A percentile compares a stretch with the other conserved stretches of the same genome.
phyloP scores from a whole-genome alignment of 2,113 vertebrate species.

The Chamaea fasciata region DNA sequence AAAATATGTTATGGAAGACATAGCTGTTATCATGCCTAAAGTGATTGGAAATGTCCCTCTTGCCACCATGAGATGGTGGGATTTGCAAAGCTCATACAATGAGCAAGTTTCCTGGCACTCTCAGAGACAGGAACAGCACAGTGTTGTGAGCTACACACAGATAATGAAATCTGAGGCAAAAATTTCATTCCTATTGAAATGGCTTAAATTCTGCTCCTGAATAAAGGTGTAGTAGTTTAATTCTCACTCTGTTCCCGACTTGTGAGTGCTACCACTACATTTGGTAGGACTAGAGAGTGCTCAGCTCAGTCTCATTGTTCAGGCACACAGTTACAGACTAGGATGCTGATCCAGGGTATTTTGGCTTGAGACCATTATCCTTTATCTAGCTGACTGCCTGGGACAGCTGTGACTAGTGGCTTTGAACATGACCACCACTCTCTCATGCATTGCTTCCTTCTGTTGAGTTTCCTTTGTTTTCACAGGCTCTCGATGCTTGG shows the following conservation, averaged over 20 bases:
- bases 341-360: background rate
- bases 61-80: background rate
- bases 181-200: background rate
- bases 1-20: background rate
- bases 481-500: background rate
- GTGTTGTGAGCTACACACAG: background rate
- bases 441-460: constrained; percentile 13
- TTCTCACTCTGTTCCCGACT: background rate
- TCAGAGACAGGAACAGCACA: background rate
- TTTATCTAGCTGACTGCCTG: background rate
- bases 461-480: background rate
- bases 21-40: background rate
- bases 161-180: background rate
- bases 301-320: background rate
- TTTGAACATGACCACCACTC: background rate
- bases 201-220: background rate
- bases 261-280: background rate
- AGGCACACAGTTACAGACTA: background rate
- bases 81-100: background rate
- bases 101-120: background rate
- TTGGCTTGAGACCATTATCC: background rate
- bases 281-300: background rate
- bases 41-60: background rate
- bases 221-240: background rate
- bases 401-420: constrained; percentile 34